phyloP scores from a whole-genome alignment of 1,140 invertebrate species.

The Rhopalosiphum maidis region DNA sequence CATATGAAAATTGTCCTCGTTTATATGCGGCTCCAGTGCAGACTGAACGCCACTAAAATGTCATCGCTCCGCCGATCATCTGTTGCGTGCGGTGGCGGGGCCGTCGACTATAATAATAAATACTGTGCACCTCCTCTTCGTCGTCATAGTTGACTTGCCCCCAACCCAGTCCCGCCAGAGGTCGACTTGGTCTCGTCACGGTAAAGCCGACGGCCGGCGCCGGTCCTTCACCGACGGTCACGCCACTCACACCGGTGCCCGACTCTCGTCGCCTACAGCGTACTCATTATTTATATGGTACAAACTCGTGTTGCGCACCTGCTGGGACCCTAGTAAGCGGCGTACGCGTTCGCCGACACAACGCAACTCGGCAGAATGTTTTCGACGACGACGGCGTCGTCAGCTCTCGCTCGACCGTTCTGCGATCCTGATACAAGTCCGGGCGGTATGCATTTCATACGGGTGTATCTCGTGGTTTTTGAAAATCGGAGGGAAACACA shows the following conservation, averaged over 20 bases:
- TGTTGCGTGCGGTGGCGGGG: not conserved
- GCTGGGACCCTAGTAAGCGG: conserved; percentile 16
- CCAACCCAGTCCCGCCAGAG: no score
- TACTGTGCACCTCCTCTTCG: not conserved
- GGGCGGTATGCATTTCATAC: conserved; percentile 40
- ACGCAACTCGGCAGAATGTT: conserved; percentile 43
- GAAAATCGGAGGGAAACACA: conserved; percentile 54
- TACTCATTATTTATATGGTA: not conserved
- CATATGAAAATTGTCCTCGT: no score
- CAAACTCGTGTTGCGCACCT: not conserved
- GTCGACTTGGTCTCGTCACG: not conserved
- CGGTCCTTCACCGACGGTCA: no score
- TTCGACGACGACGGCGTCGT: no score
- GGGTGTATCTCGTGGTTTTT: conserved; percentile 12
- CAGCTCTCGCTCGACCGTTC: no score
- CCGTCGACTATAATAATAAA: no score
- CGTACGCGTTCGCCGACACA: conserved; percentile 54
- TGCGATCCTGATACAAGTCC: conserved; percentile 32
- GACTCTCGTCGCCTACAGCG: no score
- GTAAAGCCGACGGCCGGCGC: not conserved
- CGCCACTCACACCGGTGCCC: no score
- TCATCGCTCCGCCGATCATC: not conserved
- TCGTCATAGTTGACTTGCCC: no score
- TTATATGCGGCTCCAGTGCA: no score
- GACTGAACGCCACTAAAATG: not conserved